Evolutionary conservation across 2,888 invertebrate genomes (phyloP).

Genomic region (Seira ritae): DNA sequence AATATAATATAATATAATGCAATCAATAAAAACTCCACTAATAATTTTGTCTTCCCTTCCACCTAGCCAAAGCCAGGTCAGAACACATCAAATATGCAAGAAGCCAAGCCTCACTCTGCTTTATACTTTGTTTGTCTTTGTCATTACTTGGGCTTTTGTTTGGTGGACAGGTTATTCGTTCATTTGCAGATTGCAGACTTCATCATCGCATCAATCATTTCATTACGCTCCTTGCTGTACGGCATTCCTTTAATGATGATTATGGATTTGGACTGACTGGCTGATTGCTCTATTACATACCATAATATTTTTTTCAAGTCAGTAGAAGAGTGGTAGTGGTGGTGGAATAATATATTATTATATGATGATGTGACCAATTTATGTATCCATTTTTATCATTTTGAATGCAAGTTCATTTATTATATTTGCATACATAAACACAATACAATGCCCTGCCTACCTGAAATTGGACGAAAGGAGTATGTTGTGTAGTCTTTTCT

Average conservation of each 20-base stretch:
- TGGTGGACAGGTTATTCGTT: constrained; percentile 15
- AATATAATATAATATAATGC: no score
- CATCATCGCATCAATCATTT: constrained; percentile 42
- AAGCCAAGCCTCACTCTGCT: background rate
- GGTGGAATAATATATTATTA: constrained; percentile 24
- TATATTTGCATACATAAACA: constrained; percentile 34
- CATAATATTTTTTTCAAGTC: constrained; percentile 20
- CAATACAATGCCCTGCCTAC: background rate
- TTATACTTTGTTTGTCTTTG: constrained; percentile 4
- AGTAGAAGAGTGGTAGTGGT: no score
- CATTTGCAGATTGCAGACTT: constrained; percentile 29
- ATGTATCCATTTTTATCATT: constrained; percentile 34
- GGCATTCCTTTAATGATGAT: constrained; percentile 42
- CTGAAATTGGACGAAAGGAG: background rate
- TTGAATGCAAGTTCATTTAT: constrained; percentile 37
- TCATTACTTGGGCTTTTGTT: background rate
- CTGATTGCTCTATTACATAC: constrained; percentile 52
- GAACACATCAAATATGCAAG: background rate
- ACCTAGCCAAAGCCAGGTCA: no score
- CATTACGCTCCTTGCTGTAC: constrained; percentile 40
- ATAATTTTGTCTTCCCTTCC: no score
- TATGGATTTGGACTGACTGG: constrained; percentile 47
- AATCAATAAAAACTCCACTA: no score
- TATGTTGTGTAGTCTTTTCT: background rate
- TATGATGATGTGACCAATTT: background rate